Conservation (phyloP, 1,140 invertebrate species). For the Bombus pyrosoma region DNA sequence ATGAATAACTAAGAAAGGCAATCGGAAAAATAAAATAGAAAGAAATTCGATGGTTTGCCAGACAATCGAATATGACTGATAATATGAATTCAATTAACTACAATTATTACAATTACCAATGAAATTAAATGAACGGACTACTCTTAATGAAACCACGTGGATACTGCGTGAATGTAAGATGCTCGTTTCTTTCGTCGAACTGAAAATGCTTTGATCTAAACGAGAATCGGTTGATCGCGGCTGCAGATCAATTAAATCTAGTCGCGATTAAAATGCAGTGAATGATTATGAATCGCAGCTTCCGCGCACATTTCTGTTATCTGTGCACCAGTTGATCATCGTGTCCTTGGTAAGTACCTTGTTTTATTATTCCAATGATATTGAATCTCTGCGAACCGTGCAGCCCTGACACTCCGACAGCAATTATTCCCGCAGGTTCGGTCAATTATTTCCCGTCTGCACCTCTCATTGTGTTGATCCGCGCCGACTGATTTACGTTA, state of each 20-base stretch:
- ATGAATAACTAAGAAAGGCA: neutral
- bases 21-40: neutral
- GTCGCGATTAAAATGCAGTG: constrained; percentile 5
- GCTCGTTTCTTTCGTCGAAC: neutral
- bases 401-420: neutral
- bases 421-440: constrained; percentile 2
- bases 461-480: neutral
- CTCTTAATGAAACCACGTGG: neutral
- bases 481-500: neutral
- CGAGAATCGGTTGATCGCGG: neutral
- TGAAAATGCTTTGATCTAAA: neutral
- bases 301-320: neutral
- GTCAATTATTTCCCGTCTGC: neutral
- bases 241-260: neutral
- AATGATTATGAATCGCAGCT: neutral
- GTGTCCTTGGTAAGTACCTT: constrained; percentile 34
- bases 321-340: neutral
- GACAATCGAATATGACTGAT: no score
- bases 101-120: no score
- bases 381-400: constrained; percentile 1
- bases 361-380: constrained; percentile 17
- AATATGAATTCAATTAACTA: no score
- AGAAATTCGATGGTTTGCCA: no score
- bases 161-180: neutral
- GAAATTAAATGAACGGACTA: neutral